Evolutionary conservation across 2,797 vertebrate species (phyloP), one percentile per base, ranked within the genome.

Genomic region (Manis pentadactyla): DNA sequence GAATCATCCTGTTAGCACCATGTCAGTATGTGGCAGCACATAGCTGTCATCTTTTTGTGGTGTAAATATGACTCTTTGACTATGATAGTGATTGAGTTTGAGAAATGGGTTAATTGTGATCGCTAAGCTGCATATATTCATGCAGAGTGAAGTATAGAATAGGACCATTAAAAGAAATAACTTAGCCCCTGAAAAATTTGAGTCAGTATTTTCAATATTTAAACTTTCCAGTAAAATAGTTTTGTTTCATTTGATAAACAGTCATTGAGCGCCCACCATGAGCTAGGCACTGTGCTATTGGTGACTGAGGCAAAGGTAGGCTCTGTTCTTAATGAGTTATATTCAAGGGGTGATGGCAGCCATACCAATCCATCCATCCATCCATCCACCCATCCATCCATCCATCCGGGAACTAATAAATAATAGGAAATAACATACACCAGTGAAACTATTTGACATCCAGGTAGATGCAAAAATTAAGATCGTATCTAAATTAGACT

Each of bases 21-120:
- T 19, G 0, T 15, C 29, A 18, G 7, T 15, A n/a, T 17, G 34
- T 2, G 51, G 23, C 14, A 34, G 8, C 4, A 9, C 2, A 1
- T 1, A 23, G 25, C 1, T 25, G 7, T 5, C 2, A 0, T 0
- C 2, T 39, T n/a, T 57, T 69, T 64, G 14, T 13, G 2, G 5
- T 25, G 8, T 2, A 42, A 75, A 34, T 5, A 29, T 5, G 31
- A 55, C 37, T 51, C 34, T 63, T 29, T 66, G 31, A 7, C 18
- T 25, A 1, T 2, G 13, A 61, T 7, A 31, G 51, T 37, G 10
- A 61, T 49, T 68, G 63, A 84, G 29, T 37, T 9, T 6, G 14
- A 87, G 69, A 78, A 49, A 17, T 2, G 25, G 19, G 34, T 25
- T 27, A 31, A 42, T 46, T 51, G 31, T 29, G 25, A 51, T 27